Evolutionary conservation across 2,797 vertebrate genomes (phyloP).

Genomic region (Chiroxiphia lanceolata): DNA sequence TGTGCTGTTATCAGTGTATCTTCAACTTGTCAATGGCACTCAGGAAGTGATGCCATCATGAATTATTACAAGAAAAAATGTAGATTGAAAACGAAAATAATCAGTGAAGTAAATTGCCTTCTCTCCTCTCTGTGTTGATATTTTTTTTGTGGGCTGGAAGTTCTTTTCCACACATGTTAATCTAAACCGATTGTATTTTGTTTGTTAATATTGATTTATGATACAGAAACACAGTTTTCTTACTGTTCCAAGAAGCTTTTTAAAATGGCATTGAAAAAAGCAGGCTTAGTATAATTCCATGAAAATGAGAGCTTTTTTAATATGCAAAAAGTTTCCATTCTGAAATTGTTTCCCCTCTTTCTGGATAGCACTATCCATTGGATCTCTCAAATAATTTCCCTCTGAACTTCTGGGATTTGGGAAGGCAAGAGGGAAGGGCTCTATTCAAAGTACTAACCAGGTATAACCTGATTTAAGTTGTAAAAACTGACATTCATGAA

Average conservation of each 20-base stretch:
- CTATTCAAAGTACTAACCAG: background rate
- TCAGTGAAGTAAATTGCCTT: background rate
- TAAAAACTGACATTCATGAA: background rate
- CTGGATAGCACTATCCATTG: background rate
- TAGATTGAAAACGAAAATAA: background rate
- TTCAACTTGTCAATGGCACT: background rate
- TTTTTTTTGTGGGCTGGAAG: rapidly evolving
- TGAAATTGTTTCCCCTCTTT: background rate
- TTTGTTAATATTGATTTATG: background rate
- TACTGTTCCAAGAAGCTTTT: background rate
- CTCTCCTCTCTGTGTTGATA: background rate
- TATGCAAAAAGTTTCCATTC: background rate
- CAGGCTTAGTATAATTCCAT: background rate
- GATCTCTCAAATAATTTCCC: background rate
- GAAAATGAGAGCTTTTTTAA: background rate
- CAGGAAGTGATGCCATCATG: background rate
- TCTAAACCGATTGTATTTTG: background rate
- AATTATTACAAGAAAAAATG: background rate
- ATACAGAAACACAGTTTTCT: background rate
- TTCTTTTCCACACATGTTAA: background rate
- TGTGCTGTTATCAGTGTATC: background rate
- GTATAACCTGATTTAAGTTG: background rate
- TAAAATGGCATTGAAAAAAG: background rate
- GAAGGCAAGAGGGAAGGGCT: background rate
- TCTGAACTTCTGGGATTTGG: background rate